Conservation (phyloP, 2,113 vertebrate genomes). For the Anseranas semipalmata region DNA sequence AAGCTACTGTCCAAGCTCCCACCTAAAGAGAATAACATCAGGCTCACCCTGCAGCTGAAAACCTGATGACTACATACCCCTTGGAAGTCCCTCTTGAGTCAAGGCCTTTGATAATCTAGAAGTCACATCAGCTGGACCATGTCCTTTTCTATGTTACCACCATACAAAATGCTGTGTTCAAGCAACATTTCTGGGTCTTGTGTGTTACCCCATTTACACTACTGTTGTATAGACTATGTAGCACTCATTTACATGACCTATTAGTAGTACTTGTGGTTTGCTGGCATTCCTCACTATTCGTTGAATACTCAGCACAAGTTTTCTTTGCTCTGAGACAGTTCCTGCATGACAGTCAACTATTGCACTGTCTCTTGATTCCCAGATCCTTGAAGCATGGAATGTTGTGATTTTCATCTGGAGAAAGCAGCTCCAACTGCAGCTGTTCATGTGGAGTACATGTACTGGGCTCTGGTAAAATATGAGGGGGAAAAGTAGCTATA, state of each 20-base stretch:
- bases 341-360: background rate
- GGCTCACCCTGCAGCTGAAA: background rate
- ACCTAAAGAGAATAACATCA: background rate
- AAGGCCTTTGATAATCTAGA: background rate
- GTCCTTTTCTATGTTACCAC: background rate
- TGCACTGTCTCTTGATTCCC: background rate
- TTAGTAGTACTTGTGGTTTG: background rate
- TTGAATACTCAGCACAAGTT: background rate
- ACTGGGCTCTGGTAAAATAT: background rate
- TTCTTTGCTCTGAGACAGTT: background rate
- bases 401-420: background rate
- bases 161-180: background rate
- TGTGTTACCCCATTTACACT: background rate
- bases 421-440: background rate
- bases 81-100: background rate
- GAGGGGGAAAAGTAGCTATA: background rate
- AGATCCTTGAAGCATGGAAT: background rate
- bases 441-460: background rate
- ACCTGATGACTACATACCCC: accelerated
- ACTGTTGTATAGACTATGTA: background rate
- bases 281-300: background rate
- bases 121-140: background rate
- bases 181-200: background rate
- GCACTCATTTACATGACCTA: background rate
- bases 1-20: background rate